Evolutionary conservation across 1,140 invertebrate species (phyloP).

Genomic region (Fopius arisanus): DNA sequence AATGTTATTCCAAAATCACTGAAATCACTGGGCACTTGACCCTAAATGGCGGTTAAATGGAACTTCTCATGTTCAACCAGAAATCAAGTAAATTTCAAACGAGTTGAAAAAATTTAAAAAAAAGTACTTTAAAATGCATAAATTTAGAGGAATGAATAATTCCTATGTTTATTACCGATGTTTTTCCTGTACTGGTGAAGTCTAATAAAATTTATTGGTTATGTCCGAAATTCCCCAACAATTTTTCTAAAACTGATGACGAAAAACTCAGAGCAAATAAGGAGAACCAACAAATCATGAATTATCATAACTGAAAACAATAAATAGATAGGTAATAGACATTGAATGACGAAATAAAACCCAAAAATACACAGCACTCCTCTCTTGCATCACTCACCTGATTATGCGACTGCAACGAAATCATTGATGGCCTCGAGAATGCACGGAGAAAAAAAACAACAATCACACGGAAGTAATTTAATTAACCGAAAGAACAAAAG

Average conservation of each 20-base stretch:
- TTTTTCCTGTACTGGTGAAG: neutral
- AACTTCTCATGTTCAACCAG: no score
- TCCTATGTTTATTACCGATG: no score
- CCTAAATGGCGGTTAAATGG: no score
- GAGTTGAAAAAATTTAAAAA: no score
- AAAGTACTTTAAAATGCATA: no score
- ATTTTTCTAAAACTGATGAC: neutral
- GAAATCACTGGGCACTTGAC: no score
- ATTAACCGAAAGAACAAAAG: neutral
- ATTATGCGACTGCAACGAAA: conserved; percentile 61
- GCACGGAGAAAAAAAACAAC: neutral
- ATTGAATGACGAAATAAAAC: conserved; percentile 9
- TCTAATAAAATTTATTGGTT: conserved; percentile 1
- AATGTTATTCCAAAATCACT: no score
- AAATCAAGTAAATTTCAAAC: no score
- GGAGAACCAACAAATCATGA: neutral
- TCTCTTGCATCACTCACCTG: conserved; percentile 50
- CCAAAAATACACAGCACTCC: conserved; percentile 23
- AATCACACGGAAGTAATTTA: neutral
- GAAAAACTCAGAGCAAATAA: neutral
- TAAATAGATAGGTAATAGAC: neutral
- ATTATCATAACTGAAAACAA: neutral
- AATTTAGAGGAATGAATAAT: no score
- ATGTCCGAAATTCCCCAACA: neutral
- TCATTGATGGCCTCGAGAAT: conserved; percentile 44